Base-by-base conservation (phyloP, 2,888 invertebrate genomes). In the Dynastes grantii region DNA sequence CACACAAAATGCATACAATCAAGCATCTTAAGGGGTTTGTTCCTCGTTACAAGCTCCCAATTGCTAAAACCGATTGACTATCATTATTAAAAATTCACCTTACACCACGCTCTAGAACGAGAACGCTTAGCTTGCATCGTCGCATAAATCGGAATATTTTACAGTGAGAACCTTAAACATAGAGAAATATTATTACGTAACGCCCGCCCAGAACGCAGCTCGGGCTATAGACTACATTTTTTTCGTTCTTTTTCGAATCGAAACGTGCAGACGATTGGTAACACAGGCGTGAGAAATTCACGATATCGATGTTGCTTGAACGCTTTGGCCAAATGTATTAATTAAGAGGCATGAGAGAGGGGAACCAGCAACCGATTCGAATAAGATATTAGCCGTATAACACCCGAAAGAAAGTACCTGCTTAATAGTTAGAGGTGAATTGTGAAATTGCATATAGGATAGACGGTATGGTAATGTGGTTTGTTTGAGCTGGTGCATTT, bases 101-200 rank as follows among this genome's bases (percentile, higher is more conserved):
- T 9, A 45, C 45, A 45, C 45, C 45, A 8, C 11, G 22, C 16
- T 55, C 55, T 55, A 55, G 55, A 55, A 55, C 22, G 55, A 22
- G 55, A 55, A 55, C 55, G 22, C 22, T 55, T 1, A 1, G 16
- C 55, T n/a, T 55, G 22, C 13, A 53, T 5, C 16, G 55, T 22
- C n/a, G 55, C 55, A 55, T 55, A 55, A 55, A 55, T 55, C 22
- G 8, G 55, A 55, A 55, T 55, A 55, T 22, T 55, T 55, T 16
- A 53, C 13, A 53, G 53, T 53, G 13, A 3, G 13, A 53, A 53
- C 4, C 32, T 32, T 32, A 32, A 32, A 32, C 32, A 32, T 32
- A 32, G 32, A 32, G 32, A 32, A 51, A 11, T 51, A 53, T n/a
- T 8, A 55, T 55, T 16, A 22, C 55, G 55, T 16, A 55, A 55